A percentile compares a stretch with the other conserved stretches of the same genome.
Evolutionary conservation across 2,888 invertebrate genomes (phyloP).

Genomic region (Apodemia duryi): DNA sequence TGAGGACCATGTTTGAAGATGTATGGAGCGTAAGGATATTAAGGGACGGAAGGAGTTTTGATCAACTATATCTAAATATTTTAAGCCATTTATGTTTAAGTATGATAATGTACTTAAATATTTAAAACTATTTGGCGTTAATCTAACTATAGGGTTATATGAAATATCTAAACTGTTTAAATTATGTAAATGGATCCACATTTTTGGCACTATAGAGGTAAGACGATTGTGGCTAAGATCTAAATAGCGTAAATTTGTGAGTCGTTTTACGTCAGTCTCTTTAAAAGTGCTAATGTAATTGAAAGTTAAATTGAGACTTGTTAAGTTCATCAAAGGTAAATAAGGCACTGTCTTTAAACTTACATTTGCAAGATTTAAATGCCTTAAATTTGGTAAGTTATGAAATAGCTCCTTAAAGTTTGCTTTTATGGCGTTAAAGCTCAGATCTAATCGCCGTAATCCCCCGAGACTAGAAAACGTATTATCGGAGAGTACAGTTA

Average conservation of each 20-base stretch:
- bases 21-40: conserved; percentile 83
- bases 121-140: conserved; percentile 85
- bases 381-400: conserved; percentile 89
- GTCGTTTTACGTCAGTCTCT: conserved; percentile 84
- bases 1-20: conserved; percentile 86
- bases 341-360: conserved; percentile 88
- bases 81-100: conserved; percentile 86
- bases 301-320: conserved; percentile 87
- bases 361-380: conserved; percentile 87
- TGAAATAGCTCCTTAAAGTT: conserved; percentile 93
- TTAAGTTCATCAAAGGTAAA: conserved; percentile 87
- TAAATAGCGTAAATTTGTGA: conserved; percentile 85
- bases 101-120: conserved; percentile 85
- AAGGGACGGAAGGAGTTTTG: conserved; percentile 86
- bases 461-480: conserved; percentile 90
- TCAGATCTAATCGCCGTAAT: conserved; percentile 88
- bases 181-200: conserved; percentile 85
- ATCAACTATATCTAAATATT: conserved; percentile 86
- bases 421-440: conserved; percentile 88
- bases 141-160: conserved; percentile 88
- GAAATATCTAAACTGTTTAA: conserved; percentile 89
- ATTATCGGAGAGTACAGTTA: conserved; percentile 92
- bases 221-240: conserved; percentile 89
- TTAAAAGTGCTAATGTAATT: conserved; percentile 86
- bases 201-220: conserved; percentile 85